Evolutionary conservation across 1,140 invertebrate species (phyloP).

Genomic region (Solen grandis): DNA sequence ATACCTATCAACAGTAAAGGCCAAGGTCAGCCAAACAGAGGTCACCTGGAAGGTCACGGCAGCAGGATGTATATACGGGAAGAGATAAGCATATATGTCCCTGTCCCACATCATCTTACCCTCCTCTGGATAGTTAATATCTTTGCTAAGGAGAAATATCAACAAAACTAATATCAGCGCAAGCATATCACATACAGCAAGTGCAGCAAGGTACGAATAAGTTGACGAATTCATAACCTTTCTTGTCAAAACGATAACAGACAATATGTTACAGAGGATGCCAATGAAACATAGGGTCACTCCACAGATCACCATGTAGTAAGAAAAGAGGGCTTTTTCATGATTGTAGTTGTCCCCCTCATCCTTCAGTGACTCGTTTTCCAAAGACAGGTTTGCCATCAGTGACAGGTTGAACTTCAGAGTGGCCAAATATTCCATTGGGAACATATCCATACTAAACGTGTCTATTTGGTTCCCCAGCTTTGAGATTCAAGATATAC

Average conservation of each 20-base stretch:
- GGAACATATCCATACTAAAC: too few relatives aligned
- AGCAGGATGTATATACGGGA: slow-evolving; percentile 76
- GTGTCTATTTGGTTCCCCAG: too few relatives aligned
- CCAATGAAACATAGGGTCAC: slow-evolving; percentile 76
- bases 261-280: slow-evolving; percentile 78
- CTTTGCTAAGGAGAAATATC: slow-evolving; percentile 67
- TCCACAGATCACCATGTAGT: slow-evolving; percentile 78
- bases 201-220: slow-evolving; percentile 78
- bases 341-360: slow-evolving; percentile 11
- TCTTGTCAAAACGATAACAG: slow-evolving; percentile 76
- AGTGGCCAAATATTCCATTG: too few relatives aligned
- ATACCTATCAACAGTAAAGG: slow-evolving; percentile 80
- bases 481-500: too few relatives aligned
- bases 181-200: slow-evolving; percentile 78
- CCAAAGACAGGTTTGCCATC: too few relatives aligned
- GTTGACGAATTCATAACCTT: slow-evolving; percentile 77
- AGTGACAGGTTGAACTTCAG: too few relatives aligned
- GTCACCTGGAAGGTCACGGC: slow-evolving; percentile 79
- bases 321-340: slow-evolving; percentile 64
- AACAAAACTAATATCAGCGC: slow-evolving; percentile 75
- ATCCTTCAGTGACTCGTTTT: too few relatives aligned
- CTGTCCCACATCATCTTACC: slow-evolving; percentile 55
- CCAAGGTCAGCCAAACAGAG: slow-evolving; percentile 80
- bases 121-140: slow-evolving; percentile 66
- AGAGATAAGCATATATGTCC: slow-evolving; percentile 71